phyloP scores from a whole-genome alignment of 2,113 vertebrate genomes.

The Hylia prasina region DNA sequence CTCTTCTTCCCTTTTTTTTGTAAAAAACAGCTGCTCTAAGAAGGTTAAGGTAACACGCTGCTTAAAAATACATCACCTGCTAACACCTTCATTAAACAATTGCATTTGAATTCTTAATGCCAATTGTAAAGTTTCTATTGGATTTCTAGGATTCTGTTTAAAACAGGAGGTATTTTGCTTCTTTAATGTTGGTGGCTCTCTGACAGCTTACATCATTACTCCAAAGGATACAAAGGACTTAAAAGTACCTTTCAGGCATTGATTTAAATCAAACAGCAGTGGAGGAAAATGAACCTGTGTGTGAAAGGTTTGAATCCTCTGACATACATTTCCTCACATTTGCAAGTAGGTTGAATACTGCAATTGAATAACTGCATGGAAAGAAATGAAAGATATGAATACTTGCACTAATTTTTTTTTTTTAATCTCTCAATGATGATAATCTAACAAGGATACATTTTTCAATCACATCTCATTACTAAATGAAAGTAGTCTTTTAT shows the following conservation, averaged over 20 bases:
- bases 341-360: not conserved
- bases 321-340: not conserved
- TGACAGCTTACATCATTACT: conserved; percentile 45
- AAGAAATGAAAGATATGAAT: not conserved
- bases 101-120: not conserved
- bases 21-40: not conserved
- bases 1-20: fast-evolving
- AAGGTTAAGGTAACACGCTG: not conserved
- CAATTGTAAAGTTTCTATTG: not conserved
- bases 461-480: conserved; percentile 4
- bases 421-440: not conserved
- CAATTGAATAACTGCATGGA: not conserved
- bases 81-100: conserved; percentile 24
- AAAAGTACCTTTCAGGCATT: conserved; percentile 16
- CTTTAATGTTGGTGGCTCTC: conserved; percentile 14
- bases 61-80: not conserved
- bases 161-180: not conserved
- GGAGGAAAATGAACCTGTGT: not conserved
- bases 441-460: not conserved
- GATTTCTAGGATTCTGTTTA: conserved; percentile 2
- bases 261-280: conserved; percentile 19
- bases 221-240: conserved; percentile 35
- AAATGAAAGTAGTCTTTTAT: not conserved
- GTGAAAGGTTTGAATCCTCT: conserved; percentile 19
- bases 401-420: not conserved